These are phyloP conservation scores for Chrysina gloriosa DNA, from an alignment of 2,888 invertebrate genomes.

Conservation along the genomic window DNA sequence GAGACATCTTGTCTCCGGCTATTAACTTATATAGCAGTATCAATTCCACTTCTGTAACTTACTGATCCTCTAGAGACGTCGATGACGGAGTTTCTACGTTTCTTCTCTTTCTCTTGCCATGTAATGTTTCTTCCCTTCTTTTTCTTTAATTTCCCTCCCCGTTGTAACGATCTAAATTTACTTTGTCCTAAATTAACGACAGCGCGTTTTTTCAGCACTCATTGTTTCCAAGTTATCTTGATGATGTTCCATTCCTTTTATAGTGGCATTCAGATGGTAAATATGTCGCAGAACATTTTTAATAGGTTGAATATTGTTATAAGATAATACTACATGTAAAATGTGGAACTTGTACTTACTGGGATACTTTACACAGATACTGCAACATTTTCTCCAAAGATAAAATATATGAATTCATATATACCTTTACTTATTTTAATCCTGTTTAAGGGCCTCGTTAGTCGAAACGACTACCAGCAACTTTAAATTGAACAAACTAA, in stretches of 20 bases:
- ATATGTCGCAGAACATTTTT: no score
- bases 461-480: no score
- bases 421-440: no score
- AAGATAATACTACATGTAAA: no score
- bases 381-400: no score
- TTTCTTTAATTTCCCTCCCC: slow-evolving; percentile 23
- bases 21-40: slow-evolving; percentile 66
- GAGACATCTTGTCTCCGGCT: slow-evolving; percentile 65
- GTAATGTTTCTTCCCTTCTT: slow-evolving; percentile 38
- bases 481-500: no score
- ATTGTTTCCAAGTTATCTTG: slow-evolving; percentile 3
- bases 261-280: neutral
- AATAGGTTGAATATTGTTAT: no score
- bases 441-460: no score
- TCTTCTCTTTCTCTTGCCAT: slow-evolving; percentile 47
- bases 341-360: no score
- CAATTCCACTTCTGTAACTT: slow-evolving; percentile 60
- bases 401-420: no score
- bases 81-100: slow-evolving; percentile 42
- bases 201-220: slow-evolving; percentile 19
- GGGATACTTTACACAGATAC: no score
- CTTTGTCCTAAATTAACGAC: slow-evolving; percentile 38
- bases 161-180: slow-evolving; percentile 38
- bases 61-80: slow-evolving; percentile 52
- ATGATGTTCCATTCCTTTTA: neutral